Base-by-base conservation (phyloP, 2,888 invertebrate genomes). In the Catocala fraxini region DNA sequence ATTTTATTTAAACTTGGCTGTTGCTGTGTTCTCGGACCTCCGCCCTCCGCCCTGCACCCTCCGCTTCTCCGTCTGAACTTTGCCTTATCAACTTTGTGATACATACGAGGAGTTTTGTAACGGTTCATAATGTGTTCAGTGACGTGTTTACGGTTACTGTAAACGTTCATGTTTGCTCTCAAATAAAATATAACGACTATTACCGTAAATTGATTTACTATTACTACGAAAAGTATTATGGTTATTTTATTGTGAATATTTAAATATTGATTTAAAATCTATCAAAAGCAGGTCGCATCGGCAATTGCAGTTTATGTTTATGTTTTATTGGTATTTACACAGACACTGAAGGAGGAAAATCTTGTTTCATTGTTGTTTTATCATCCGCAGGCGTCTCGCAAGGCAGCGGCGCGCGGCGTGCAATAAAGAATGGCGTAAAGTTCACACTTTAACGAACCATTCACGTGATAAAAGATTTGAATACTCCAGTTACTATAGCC, bases 1-100 rank as follows among this genome's bases (percentile, higher is more conserved):
- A 72, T 75, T 83, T 82, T 83, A 80, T 84, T 80, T 81, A 81
- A 78, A n/a, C n/a, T n/a, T n/a, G n/a, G n/a, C n/a, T n/a, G n/a
- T 76, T 78, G 70, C 77, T 75, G 63, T 53, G 15, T 57, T 56
- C 68, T 72, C 59, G 68, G 49, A 51, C 70, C 73, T 71, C 76
- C 68, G 10, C n/a, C 11, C 5, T 42, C 42, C 9, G 7, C 46
- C 1, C 35, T 39, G 35, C 35, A 2, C 35, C 35, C 35, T 39
- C 6, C 35, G 6, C 5, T 7, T 39, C 35, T 6, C 65, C 67
- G 72, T 73, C 64, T 78, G 73, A 75, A 76, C 70, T 70, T 71
- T 69, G 69, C 51, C 68, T 79, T 82, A 71, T 79, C 67, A 77
- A 64, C 65, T 77, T 67, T 71, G 69, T 71, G 66, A 74, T 69